phyloP scores from a whole-genome alignment of 2,888 invertebrate species.

The Ectobius pallidus region DNA sequence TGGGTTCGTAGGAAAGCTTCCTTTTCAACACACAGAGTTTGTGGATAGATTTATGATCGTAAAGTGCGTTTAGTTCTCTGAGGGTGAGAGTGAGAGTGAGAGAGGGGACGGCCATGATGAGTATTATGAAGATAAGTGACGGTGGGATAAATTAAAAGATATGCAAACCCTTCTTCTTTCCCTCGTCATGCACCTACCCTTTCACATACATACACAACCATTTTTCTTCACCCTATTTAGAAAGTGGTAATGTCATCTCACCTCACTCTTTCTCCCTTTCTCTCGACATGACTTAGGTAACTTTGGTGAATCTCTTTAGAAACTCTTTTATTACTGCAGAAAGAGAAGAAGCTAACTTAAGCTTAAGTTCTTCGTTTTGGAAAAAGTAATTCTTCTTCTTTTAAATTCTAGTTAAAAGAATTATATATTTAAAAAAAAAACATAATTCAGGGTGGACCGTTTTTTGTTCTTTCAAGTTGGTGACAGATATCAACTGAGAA shows the following conservation, averaged over 20 bases:
- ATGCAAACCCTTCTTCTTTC: slow-evolving; percentile 28
- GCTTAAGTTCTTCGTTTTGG: not conserved
- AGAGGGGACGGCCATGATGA: no score
- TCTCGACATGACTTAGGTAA: slow-evolving; percentile 13
- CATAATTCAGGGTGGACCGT: not conserved
- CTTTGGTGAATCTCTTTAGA: not conserved
- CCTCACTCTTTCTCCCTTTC: not conserved
- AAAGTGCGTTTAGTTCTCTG: slow-evolving; percentile 23
- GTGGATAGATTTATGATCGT: slow-evolving; percentile 15
- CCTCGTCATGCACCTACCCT: not conserved
- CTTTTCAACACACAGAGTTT: slow-evolving; percentile 29
- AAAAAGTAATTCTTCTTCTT: not conserved
- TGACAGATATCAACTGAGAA: not conserved
- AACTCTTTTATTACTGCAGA: not conserved
- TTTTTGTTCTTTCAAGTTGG: not conserved
- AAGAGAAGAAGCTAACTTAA: not conserved
- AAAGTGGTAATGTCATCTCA: slow-evolving; percentile 21
- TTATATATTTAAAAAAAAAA: no score
- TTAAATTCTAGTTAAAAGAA: slow-evolving; percentile 18
- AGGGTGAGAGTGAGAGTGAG: not conserved
- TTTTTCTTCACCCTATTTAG: slow-evolving; percentile 16
- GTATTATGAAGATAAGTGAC: slow-evolving; percentile 42
- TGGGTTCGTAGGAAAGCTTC: slow-evolving; percentile 21
- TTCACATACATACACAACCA: slow-evolving; percentile 6
- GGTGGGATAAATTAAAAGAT: slow-evolving; percentile 43